phyloP scores from a whole-genome alignment of 2,888 invertebrate species.

The Drosophila quinaria region DNA sequence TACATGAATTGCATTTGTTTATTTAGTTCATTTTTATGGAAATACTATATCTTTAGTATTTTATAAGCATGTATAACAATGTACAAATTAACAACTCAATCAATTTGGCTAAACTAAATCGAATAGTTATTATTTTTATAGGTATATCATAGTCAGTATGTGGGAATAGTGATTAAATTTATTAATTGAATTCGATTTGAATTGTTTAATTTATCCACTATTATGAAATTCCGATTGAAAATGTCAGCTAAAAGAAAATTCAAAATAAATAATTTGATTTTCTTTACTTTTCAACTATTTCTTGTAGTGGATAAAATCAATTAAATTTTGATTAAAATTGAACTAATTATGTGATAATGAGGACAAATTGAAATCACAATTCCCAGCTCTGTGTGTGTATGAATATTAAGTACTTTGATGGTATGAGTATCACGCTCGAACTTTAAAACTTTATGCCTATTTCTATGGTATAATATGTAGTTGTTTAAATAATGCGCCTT shows the following conservation, averaged over 20 bases:
- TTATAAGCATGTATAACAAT: slow-evolving; percentile 76
- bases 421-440: slow-evolving; percentile 63
- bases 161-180: background rate
- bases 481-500: slow-evolving; percentile 43
- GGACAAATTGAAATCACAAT: background rate
- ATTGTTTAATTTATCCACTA: background rate
- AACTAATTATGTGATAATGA: background rate
- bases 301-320: no score
- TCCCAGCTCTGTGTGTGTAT: slow-evolving; percentile 26
- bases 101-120: slow-evolving; percentile 76
- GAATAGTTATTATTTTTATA: slow-evolving; percentile 43
- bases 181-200: no score
- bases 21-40: slow-evolving; percentile 51
- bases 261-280: no score
- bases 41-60: slow-evolving; percentile 43
- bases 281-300: no score
- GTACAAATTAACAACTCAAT: slow-evolving; percentile 78
- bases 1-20: slow-evolving; percentile 58
- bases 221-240: background rate
- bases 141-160: slow-evolving; percentile 49
- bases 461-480: slow-evolving; percentile 24
- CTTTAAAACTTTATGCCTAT: slow-evolving; percentile 56
- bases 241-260: no score
- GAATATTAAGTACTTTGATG: slow-evolving; percentile 37
- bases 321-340: no score